Percentiles rank a stretch among this genome's conserved stretches.
These are phyloP conservation scores for Bubo bubo DNA, from an alignment of 2,113 vertebrate genomes.

Conservation along the genomic window DNA sequence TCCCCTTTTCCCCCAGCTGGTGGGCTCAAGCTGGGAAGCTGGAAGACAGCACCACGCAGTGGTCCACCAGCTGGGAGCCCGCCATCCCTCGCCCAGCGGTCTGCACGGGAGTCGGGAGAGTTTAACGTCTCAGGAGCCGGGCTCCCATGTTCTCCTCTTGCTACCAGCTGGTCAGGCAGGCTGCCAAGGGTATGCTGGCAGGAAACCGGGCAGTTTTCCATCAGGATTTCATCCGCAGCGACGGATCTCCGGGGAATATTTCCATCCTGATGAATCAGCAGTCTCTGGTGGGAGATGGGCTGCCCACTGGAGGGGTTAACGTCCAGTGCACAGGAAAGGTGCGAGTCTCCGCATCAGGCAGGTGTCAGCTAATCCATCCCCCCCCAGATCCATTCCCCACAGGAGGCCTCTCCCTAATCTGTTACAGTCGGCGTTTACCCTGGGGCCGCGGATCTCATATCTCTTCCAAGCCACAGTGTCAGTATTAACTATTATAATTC, in stretches of 20 bases:
- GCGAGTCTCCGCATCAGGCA: background rate
- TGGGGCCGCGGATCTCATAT: constrained; percentile 13
- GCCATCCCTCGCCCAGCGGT: fast-evolving
- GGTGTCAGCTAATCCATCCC: constrained; percentile 13
- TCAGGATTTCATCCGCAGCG: constrained; percentile 15
- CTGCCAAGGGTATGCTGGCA: constrained; percentile 59
- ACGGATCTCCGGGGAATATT: constrained; percentile 3
- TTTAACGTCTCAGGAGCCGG: background rate
- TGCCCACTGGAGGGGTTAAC: background rate
- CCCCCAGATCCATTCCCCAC: background rate
- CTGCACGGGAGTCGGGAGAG: background rate
- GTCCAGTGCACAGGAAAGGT: background rate
- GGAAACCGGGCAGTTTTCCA: constrained; percentile 52
- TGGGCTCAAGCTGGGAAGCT: background rate
- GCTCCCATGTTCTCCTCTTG: constrained; percentile 54
- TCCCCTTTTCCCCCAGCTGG: background rate
- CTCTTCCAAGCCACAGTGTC: background rate
- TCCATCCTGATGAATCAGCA: constrained; percentile 64
- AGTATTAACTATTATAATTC: constrained; percentile 37
- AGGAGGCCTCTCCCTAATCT: constrained; percentile 36
- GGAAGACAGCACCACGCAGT: background rate
- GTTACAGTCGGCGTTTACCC: constrained; percentile 32
- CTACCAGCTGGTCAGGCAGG: constrained; percentile 59
- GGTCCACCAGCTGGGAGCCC: constrained; percentile 14
- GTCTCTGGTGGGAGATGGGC: background rate